Evolutionary conservation across 2,888 invertebrate species (phyloP).

Genomic region (Caenorhabditis becei): DNA sequence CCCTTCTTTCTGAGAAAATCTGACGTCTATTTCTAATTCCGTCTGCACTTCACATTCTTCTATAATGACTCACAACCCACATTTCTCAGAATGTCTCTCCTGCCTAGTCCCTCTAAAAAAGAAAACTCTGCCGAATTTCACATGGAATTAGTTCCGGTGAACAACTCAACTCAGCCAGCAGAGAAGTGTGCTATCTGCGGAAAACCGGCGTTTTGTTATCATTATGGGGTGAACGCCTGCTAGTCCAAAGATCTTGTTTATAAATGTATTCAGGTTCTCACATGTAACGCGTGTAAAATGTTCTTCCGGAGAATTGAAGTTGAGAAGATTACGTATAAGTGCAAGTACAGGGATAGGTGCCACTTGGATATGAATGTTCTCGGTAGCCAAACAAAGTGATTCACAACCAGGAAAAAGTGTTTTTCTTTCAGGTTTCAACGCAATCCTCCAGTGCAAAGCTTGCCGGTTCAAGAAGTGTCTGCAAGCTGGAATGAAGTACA

Average conservation of each 20-base stretch:
- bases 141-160: background rate
- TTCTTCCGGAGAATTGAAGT: constrained; percentile 6
- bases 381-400: background rate
- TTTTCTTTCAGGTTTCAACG: background rate
- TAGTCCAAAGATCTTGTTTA: background rate
- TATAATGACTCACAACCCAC: background rate
- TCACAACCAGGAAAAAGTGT: background rate
- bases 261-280: background rate
- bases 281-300: constrained; percentile 9
- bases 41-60: too few species aligned
- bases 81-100: background rate
- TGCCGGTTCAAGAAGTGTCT: background rate
- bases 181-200: background rate
- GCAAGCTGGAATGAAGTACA: background rate
- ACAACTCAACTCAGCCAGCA: background rate
- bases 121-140: background rate
- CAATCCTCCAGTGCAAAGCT: background rate
- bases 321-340: background rate
- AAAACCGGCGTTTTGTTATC: background rate
- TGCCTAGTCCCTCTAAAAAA: background rate
- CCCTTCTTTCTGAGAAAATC: too few species aligned
- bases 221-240: constrained; percentile 5
- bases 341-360: background rate
- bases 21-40: too few species aligned
- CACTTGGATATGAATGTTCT: background rate